Evolutionary conservation across 2,888 invertebrate genomes (phyloP), one percentile per base, ranked within the genome.

Genomic region (Microdon myrmicae): DNA sequence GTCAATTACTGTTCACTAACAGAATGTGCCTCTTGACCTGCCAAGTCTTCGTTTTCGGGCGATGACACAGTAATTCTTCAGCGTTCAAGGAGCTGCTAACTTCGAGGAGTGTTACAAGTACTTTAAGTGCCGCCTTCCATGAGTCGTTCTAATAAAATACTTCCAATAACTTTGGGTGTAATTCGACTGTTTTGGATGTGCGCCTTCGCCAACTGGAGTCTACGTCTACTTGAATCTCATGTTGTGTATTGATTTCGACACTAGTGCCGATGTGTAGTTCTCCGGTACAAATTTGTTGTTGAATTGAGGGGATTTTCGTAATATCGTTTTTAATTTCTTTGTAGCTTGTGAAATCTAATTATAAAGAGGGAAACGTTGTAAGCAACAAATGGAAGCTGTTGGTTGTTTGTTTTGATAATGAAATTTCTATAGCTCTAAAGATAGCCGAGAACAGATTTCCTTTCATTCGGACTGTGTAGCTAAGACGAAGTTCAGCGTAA

Each of bases 321-420:
- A 10, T 31, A 12, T n/a, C 8, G 31, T 16, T 14, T 13, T 20
- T 10, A 20, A 4, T 16, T 19, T 26, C 28, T 25, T n/a, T n/a
- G n/a, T n/a, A n/a, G n/a, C 23, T 55, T 47, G 55, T 47, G 28
- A 55, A 55, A 55, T 55, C 55, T 41, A 47, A 47, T 41, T 47
- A 35, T 35, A 47, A 54, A 17, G n/a, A 19, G 9, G 8, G 13
- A 31, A 39, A 35, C 17, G 20, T 8, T n/a, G n/a, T n/a, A n/a
- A n/a, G n/a, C n/a, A n/a, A 19, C 29, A 29, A 38, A 23, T 16
- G 14, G 7, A 23, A 31, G 25, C 8, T 9, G 25, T 8, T 16
- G 10, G 10, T 13, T 28, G 12, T 47, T 47, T 23, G 14, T 13
- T 5, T 19, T 4, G 13, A 22, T 25, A 25, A 14, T 6, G 5